Evolutionary conservation across 1,140 invertebrate genomes (phyloP), one percentile per base, ranked within the genome.

Genomic region (Danaus melanippus): DNA sequence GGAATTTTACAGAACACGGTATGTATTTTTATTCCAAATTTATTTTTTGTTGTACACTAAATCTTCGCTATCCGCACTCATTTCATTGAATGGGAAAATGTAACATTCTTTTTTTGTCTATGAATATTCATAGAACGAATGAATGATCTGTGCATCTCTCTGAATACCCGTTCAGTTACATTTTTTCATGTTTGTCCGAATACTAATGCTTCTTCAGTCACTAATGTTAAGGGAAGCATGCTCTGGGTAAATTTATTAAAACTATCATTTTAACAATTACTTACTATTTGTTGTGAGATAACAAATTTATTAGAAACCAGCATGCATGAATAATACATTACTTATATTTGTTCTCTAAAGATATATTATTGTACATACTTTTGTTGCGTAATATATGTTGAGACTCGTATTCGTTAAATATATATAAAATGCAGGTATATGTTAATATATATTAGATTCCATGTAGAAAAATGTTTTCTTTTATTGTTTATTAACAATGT

Each of bases 201-300:
- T 50, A 72, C 71, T 77, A 79, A 79, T 74, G 71, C 75, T 80
- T 78, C 53, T 47, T 63, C 61, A 62, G 43, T 52, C 59, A 71
- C 71, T 76, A 76, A 74, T 71, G 45, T 52, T 51, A 56, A 46
- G 54, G 48, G 62, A 62, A 71, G 79, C 79, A 82, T 83, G 76
- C 64, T 68, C 15, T 70, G 9, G 12, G 10, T 7, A 12, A 5
- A 50, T 9, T 6, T 12, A 50, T 15, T 11, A 50, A 32, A 42
- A 9, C 9, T 21, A 42, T 42, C 41, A 42, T 39, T 8, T 39
- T 49, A n/a, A 48, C 43, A 32, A 47, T 51, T 66, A 71, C 68
- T 78, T 79, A 77, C 53, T 80, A 84, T 84, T 84, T 86, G 83
- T 86, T 86, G 83, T 86, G 83, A 86, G 83, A 83, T 78, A 77